These are phyloP conservation scores for Aphis craccivora DNA, from an alignment of 1,140 invertebrate genomes.

Conservation along the genomic window DNA sequence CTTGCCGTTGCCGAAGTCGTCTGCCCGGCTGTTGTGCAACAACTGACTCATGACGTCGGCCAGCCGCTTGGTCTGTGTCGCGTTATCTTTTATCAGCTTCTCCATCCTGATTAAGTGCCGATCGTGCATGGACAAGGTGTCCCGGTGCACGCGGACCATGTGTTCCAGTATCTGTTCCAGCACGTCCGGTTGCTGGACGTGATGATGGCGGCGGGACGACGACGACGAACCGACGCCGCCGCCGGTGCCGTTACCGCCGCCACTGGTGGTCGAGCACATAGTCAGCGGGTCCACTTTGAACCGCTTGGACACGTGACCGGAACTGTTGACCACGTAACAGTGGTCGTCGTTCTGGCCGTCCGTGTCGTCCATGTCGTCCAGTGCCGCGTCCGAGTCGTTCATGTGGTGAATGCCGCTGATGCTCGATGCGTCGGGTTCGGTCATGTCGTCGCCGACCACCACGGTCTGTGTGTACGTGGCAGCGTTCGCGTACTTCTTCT, in stretches of 20 bases:
- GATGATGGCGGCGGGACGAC: background rate
- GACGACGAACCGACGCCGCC: background rate
- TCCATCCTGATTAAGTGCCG: constrained; percentile 19
- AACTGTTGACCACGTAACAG: constrained; percentile 47
- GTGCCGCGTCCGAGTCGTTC: background rate
- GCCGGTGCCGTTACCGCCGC: background rate
- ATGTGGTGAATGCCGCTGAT: background rate
- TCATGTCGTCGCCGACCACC: constrained; percentile 11
- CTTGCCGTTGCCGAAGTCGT: background rate
- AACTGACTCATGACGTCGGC: constrained; percentile 29
- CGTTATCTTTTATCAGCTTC: constrained; percentile 15
- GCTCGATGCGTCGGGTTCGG: background rate
- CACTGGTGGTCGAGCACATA: constrained; percentile 25
- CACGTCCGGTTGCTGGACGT: constrained; percentile 20
- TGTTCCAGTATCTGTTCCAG: constrained; percentile 46
- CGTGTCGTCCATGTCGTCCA: constrained; percentile 19
- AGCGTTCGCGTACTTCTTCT: constrained; percentile 52
- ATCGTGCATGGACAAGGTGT: background rate
- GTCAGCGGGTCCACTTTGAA: constrained; percentile 32
- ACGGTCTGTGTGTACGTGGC: constrained; percentile 36
- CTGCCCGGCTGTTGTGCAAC: background rate
- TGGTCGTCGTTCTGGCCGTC: constrained; percentile 41
- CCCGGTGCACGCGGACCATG: background rate
- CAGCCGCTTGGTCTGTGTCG: background rate
- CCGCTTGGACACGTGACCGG: constrained; percentile 43